phyloP scores from a whole-genome alignment of 2,113 vertebrate genomes.

The Actenoides lindsayi region DNA sequence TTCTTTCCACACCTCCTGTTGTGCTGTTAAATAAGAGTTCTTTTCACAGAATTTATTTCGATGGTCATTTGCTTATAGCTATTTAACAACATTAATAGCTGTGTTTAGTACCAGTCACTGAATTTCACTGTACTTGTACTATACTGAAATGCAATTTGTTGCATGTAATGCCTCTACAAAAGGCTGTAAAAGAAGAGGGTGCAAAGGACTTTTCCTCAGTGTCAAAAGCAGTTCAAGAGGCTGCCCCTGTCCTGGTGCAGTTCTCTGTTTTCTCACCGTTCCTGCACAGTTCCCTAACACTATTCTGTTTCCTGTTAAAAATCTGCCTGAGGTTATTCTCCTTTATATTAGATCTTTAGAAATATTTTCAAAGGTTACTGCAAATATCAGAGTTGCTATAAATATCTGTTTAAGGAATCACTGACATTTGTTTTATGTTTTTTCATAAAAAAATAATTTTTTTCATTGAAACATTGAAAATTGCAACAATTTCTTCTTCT shows the following conservation, averaged over 20 bases:
- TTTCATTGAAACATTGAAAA: not conserved
- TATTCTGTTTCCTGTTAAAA: not conserved
- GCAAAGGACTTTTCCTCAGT: not conserved
- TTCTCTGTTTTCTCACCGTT: not conserved
- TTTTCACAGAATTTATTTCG: not conserved
- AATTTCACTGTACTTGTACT: not conserved
- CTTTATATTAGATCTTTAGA: not conserved
- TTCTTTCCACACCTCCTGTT: not conserved
- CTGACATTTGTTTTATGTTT: not conserved
- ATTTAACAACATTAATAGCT: not conserved
- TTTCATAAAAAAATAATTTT: not conserved
- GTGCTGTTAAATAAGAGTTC: not conserved
- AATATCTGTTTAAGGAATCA: not conserved
- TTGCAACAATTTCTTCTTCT: too few species aligned
- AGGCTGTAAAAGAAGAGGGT: not conserved
- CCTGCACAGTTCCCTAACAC: not conserved
- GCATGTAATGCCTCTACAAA: not conserved
- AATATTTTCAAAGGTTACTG: not conserved
- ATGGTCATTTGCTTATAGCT: not conserved
- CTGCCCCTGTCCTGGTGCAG: not conserved
- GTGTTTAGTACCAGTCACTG: not conserved
- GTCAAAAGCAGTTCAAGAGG: not conserved
- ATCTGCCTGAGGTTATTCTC: not conserved
- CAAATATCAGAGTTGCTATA: not conserved
- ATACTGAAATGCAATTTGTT: not conserved